Conservation (phyloP, 2,113 vertebrate genomes). For the Tympanuchus pallidicinctus region DNA sequence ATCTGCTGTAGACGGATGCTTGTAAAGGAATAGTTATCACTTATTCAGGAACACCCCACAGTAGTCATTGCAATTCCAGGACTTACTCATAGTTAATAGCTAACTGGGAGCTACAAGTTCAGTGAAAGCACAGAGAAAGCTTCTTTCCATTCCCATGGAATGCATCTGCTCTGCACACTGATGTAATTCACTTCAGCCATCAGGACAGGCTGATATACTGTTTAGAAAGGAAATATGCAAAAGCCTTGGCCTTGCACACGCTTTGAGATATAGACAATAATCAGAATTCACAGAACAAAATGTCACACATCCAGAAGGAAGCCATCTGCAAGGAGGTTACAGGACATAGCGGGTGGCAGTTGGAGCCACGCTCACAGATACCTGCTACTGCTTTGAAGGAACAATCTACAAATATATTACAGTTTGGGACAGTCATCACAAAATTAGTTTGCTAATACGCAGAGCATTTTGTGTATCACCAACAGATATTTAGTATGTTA, state of each 20-base stretch:
- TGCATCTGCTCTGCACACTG: not conserved
- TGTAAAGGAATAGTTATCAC: not conserved
- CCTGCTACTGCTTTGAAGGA: not conserved
- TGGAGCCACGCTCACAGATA: not conserved
- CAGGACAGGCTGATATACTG: not conserved
- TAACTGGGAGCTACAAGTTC: not conserved
- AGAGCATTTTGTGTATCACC: too few relatives aligned
- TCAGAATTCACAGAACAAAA: not conserved
- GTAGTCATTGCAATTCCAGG: not conserved
- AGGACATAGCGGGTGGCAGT: not conserved
- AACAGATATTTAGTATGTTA: not conserved
- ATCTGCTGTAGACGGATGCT: not conserved
- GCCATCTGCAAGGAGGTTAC: not conserved
- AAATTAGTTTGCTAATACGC: not conserved
- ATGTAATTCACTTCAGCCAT: not conserved
- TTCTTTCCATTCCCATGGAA: not conserved
- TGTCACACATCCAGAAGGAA: rapidly evolving
- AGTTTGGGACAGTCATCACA: not conserved
- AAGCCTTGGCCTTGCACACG: not conserved
- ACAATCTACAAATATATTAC: not conserved
- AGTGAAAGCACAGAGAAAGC: not conserved
- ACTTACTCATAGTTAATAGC: not conserved
- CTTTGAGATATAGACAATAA: not conserved
- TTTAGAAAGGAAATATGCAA: not conserved
- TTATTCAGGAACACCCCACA: not conserved